Percentiles rank a stretch among this genome's conserved stretches.
phyloP scores from a whole-genome alignment of 2,888 invertebrate genomes.

The Plagiodera versicolora region DNA sequence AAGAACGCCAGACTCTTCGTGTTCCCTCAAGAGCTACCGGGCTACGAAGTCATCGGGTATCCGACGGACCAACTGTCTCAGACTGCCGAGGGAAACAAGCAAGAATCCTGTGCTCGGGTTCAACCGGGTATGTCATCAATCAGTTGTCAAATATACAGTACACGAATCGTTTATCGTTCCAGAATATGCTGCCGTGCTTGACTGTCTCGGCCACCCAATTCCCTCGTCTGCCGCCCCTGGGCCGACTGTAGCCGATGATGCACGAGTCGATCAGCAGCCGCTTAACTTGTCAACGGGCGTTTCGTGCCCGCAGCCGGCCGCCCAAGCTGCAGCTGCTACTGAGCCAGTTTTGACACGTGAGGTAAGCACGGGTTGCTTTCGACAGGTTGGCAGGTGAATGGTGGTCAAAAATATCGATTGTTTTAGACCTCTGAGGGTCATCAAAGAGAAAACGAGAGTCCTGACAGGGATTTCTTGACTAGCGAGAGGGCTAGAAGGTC shows the following conservation, averaged over 20 bases:
- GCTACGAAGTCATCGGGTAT: slow-evolving; percentile 45
- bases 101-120: slow-evolving; percentile 12
- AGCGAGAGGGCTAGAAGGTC: not conserved
- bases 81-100: not conserved
- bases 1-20: slow-evolving; percentile 43
- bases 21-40: slow-evolving; percentile 49
- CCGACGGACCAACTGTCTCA: not conserved
- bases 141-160: not conserved
- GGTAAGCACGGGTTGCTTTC: no score
- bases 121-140: slow-evolving; percentile 22
- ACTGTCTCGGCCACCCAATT: no score
- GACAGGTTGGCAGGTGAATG: no score
- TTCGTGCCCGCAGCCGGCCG: not conserved
- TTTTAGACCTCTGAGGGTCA: not conserved
- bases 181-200: no score
- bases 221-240: no score
- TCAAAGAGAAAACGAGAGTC: not conserved
- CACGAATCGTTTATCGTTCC: not conserved
- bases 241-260: not conserved
- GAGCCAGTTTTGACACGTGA: no score
- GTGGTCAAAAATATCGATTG: not conserved
- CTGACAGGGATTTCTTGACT: not conserved
- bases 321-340: not conserved
- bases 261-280: not conserved
- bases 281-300: not conserved